Evolutionary conservation across 2,797 vertebrate genomes (phyloP).

Genomic region (Sciurus carolinensis): DNA sequence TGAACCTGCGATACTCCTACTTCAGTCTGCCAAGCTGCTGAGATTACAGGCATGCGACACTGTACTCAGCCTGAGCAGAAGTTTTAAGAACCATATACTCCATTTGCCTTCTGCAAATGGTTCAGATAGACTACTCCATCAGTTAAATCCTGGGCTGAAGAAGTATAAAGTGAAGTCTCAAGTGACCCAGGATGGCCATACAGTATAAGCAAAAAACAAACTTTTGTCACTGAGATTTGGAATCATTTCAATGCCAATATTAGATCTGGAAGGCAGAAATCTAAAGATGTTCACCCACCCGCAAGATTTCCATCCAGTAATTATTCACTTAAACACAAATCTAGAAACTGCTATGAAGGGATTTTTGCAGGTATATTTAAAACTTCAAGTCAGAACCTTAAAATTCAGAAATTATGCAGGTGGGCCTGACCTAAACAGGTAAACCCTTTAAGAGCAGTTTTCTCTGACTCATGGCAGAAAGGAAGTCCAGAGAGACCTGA

Average conservation of each 20-base stretch:
- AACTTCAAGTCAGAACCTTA: conserved; percentile 1
- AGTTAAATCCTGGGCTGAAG: not conserved
- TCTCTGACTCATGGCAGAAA: not conserved
- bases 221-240: not conserved
- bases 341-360: not conserved
- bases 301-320: not conserved
- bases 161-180: not conserved
- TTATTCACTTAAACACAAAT: conserved; percentile 26
- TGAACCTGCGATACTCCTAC: no score
- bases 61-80: not conserved
- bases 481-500: not conserved
- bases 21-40: no score
- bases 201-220: not conserved
- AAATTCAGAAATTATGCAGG: conserved; percentile 27
- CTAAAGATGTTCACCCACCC: not conserved
- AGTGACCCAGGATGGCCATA: not conserved
- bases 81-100: not conserved
- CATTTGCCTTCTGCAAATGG: not conserved
- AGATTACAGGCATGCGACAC: no score
- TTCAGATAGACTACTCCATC: not conserved
- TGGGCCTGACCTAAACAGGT: not conserved
- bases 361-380: conserved; percentile 3
- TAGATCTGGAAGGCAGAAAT: not conserved
- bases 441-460: not conserved
- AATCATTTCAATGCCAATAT: not conserved